Evolutionary conservation across 2,797 vertebrate genomes (phyloP).

Genomic region (Sylvia borin): DNA sequence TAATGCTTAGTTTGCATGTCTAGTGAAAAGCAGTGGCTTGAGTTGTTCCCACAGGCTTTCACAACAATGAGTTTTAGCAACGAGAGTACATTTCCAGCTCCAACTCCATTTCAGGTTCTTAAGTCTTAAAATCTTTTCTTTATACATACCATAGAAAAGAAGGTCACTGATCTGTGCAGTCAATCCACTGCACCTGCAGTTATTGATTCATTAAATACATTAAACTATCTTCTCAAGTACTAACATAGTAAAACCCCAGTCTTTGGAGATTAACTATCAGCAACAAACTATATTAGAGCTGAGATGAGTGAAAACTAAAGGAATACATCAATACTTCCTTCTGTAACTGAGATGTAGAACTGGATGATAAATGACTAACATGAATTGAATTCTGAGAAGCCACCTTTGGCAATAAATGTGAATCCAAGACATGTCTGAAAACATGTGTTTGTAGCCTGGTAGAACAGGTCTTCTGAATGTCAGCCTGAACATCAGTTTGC

Average conservation of each 20-base stretch:
- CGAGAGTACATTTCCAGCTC: neutral
- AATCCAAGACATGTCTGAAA: neutral
- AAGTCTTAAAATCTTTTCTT: neutral
- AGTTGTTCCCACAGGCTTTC: neutral
- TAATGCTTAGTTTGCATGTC: neutral
- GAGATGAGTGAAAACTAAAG: neutral
- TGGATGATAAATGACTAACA: neutral
- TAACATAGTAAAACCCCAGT: neutral
- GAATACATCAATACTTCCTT: neutral
- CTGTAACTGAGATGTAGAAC: neutral
- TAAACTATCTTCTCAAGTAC: slow-evolving; percentile 8
- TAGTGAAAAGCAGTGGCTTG: neutral
- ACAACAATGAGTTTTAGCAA: neutral
- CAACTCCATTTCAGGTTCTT: neutral
- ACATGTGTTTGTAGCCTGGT: neutral
- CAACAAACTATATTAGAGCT: slow-evolving; percentile 6
- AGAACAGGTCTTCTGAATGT: neutral
- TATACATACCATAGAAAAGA: neutral
- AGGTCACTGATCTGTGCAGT: neutral
- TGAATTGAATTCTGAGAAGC: neutral
- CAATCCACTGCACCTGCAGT: slow-evolving; percentile 1
- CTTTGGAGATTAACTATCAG: neutral
- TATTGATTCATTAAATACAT: slow-evolving; percentile 38
- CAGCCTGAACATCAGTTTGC: neutral
- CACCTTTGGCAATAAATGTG: neutral